Evolutionary conservation across 2,113 vertebrate genomes (phyloP), one percentile per base, ranked within the genome.

Genomic region (Protomyctophum bolini): DNA sequence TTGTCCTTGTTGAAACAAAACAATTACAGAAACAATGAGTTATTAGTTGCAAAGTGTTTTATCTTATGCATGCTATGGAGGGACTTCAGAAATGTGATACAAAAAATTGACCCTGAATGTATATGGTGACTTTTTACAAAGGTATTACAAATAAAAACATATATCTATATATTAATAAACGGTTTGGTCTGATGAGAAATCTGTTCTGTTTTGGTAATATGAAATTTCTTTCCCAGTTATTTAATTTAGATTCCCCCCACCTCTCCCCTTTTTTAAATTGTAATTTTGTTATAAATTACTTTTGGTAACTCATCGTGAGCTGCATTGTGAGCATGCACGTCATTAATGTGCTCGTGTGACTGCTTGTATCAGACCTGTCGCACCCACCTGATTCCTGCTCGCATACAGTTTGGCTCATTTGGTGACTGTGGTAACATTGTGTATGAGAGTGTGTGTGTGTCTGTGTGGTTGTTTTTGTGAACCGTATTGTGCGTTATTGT

Each of bases 121-220:
- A 93, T 92, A 93, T 92, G 92, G 93, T 94, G 92, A 93, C 90
- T 94, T 94, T 94, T 92, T 94, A 93, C 93, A 90, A 90, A 91
- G 86, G 86, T 89, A 91, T 89, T 89, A 85, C 88, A 86, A 92
- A 91, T 90, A 91, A 92, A 41, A 91, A 91, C 79, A 90, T 87
- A 93, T 90, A 88, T 93, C 87, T 93, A 91, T 93, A 93, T 93
- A 93, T 93, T 92, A 93, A 93, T 93, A 93, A 93, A 93, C 85
- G 74, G 87, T 90, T 77, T 92, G 86, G 90, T 92, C 89, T 90
- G 90, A 84, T 66, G 79, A 88, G 83, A 91, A 81, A 83, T 89
- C 85, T 87, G 75, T 89, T 89, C 85, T 87, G 83, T 87, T 21
- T 21, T 63, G 46, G 62, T 80, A 48, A 76, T 58, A 11, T 73